Percentiles rank a stretch among this genome's conserved stretches.
Conservation (phyloP, 2,113 vertebrate genomes). For the Hyaena hyaena region DNA sequence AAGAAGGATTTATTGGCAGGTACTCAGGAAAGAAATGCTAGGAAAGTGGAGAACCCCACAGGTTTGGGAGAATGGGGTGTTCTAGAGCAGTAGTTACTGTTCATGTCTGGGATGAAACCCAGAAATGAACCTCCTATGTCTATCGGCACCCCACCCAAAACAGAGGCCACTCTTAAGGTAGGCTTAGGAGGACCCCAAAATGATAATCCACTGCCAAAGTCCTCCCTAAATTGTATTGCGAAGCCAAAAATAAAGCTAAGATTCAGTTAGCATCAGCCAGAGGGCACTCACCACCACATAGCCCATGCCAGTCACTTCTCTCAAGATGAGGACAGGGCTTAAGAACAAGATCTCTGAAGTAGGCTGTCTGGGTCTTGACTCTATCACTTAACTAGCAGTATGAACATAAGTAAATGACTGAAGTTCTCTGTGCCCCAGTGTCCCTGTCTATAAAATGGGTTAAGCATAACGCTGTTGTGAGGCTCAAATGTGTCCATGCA, state of each 20-base stretch:
- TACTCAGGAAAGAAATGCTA: neutral
- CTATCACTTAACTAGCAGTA: neutral
- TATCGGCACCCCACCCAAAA: neutral
- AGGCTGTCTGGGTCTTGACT: neutral
- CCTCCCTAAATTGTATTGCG: neutral
- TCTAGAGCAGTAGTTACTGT: neutral
- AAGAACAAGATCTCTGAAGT: neutral
- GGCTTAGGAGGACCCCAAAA: neutral
- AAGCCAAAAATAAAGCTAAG: neutral
- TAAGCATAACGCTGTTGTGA: neutral
- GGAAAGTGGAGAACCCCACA: neutral
- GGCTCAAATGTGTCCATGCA: neutral
- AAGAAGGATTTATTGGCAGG: neutral
- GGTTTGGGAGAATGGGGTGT: neutral
- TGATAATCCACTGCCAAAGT: slow-evolving; percentile 7
- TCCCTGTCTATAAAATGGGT: neutral
- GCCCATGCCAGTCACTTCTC: neutral
- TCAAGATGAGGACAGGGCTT: neutral
- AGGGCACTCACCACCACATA: neutral
- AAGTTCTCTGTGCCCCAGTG: neutral
- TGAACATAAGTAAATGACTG: neutral
- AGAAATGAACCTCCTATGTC: neutral
- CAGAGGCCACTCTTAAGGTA: neutral
- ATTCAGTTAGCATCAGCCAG: neutral
- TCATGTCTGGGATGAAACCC: neutral